These are phyloP conservation scores for Ephialtes manifestator DNA, from an alignment of 2,888 invertebrate species.

Conservation along the genomic window DNA sequence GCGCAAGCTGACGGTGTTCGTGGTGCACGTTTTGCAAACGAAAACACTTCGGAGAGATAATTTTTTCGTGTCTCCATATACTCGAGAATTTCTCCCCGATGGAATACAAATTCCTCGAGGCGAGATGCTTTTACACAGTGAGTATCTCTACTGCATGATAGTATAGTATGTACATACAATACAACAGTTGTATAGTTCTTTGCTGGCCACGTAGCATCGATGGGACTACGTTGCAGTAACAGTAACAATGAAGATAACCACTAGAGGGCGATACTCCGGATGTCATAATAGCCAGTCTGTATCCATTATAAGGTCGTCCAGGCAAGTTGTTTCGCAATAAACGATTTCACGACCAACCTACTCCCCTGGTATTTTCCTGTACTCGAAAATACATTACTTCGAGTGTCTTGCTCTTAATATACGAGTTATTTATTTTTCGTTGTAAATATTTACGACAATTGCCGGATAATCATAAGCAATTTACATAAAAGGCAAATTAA, in stretches of 20 bases:
- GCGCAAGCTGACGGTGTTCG: not conserved
- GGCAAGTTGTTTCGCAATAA: constrained; percentile 23
- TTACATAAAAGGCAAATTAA: not conserved
- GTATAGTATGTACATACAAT: not conserved
- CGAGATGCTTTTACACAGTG: constrained; percentile 4
- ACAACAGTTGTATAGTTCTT: not conserved
- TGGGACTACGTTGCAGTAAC: not conserved
- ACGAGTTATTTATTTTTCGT: not conserved
- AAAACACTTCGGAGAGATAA: constrained; percentile 35
- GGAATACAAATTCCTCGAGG: constrained; percentile 39
- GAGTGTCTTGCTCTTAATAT: not conserved
- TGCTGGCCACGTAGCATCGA: constrained; percentile 6
- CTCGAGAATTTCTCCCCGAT: constrained; percentile 14
- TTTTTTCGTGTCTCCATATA: constrained; percentile 20
- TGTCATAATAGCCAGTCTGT: constrained; percentile 20
- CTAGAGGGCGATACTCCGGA: constrained; percentile 6
- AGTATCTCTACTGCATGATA: constrained; percentile 1
- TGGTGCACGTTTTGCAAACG: constrained; percentile 32
- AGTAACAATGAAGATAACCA: constrained; percentile 30
- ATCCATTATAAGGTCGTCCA: constrained; percentile 22
- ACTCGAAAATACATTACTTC: not conserved
- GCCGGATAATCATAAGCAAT: not conserved
- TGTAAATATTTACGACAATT: not conserved
- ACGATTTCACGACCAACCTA: constrained; percentile 17
- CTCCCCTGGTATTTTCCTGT: not conserved